phyloP scores from a whole-genome alignment of 1,140 invertebrate species.

The Aphaenogaster rudis region DNA sequence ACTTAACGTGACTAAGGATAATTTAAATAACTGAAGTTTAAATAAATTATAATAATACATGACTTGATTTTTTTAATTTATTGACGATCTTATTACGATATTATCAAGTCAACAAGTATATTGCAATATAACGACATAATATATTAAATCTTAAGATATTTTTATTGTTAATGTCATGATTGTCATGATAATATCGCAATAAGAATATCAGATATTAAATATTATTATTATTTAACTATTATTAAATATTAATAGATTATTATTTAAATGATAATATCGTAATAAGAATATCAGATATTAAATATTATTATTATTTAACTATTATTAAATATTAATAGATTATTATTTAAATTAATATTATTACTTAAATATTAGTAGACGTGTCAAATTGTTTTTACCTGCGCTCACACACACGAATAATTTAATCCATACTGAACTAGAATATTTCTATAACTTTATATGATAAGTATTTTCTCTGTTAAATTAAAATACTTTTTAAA shows the following conservation, averaged over 20 bases:
- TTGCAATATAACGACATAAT: background rate
- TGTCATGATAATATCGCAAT: background rate
- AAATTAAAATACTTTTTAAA: background rate
- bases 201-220: background rate
- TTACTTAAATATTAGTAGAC: background rate
- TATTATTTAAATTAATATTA: background rate
- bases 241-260: no score
- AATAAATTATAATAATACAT: background rate
- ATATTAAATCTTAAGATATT: background rate
- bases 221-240: background rate
- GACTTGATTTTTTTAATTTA: background rate
- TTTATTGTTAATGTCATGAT: background rate
- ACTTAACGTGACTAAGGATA: slow-evolving; percentile 4
- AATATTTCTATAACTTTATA: background rate
- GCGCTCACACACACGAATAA: background rate
- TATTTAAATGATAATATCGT: background rate
- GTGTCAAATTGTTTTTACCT: background rate
- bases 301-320: background rate
- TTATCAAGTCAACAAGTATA: background rate
- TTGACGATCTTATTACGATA: background rate
- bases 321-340: no score
- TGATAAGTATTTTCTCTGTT: background rate
- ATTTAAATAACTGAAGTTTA: background rate
- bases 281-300: background rate
- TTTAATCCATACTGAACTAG: background rate